A percentile compares a stretch with the other conserved stretches of the same genome.
Conservation (phyloP, 2,888 invertebrate genomes). For the Pelosia muscerda region DNA sequence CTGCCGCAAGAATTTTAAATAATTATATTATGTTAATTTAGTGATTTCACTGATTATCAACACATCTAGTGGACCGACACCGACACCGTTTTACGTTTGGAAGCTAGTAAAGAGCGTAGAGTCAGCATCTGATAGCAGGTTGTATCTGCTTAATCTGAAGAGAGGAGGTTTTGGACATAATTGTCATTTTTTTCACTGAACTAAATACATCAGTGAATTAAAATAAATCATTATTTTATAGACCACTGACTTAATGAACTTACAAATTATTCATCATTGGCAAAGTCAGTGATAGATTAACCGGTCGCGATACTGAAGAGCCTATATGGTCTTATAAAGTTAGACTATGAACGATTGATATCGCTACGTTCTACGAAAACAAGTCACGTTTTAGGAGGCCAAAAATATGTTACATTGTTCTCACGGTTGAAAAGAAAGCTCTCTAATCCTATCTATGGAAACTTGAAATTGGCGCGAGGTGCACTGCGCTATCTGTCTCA, state of each 20-base stretch:
- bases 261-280: background rate
- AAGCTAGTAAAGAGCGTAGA: background rate
- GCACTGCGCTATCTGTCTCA: background rate
- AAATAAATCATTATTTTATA: background rate
- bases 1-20: background rate
- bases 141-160: too few species aligned
- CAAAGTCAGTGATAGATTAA: background rate
- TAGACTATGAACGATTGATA: conserved; percentile 1
- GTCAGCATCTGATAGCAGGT: too few species aligned
- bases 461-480: background rate
- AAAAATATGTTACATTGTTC: background rate
- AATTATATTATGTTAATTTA: background rate
- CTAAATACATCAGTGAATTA: background rate
- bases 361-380: background rate
- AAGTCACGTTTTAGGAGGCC: conserved; percentile 1
- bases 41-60: background rate
- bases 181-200: background rate
- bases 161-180: too few species aligned
- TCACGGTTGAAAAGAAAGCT: conserved; percentile 1
- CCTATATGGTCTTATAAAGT: background rate
- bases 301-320: conserved; percentile 1
- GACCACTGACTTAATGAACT: background rate
- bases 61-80: background rate
- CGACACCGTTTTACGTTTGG: background rate
- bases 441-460: conserved; percentile 4